Evolutionary conservation across 2,888 invertebrate genomes (phyloP), one percentile per base, ranked within the genome.

Genomic region (Pandemis heparana): DNA sequence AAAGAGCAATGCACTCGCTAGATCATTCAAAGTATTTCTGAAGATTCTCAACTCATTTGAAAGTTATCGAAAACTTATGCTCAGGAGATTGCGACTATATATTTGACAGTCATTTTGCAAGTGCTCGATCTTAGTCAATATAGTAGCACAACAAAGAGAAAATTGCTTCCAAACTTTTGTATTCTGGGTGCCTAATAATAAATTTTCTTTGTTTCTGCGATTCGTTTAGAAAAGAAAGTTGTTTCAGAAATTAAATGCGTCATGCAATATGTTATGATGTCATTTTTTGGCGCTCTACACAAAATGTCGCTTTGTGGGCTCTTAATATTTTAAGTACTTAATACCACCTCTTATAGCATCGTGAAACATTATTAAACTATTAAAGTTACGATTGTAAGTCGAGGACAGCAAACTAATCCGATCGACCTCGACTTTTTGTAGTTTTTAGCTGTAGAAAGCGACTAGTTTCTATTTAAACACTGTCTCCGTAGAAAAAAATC

Each of bases 31-130:
- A 23, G 23, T 18, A 64, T 41, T 63, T 70, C 61, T 39, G 46
- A 64, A 70, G 68, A 74, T 61, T 59, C 32, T 56, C 38, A 65
- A 65, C 65, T 65, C 65, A 65, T 74, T 74, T 53, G 0, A 32
- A 70, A 74, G 60, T 74, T 64, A 64, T 69, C 60, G 61, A 65
- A 61, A 74, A 70, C 65, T 74, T 65, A 51, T 41, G 14, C 69
- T 68, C 39, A 51, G 41, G 38, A 59, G 41, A 69, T 53, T 64
- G 64, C 65, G 64, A 32, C 51, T 69, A 64, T 18, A 43, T 18
- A 65, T 69, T 74, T 69, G 60, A 74, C 64, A 60, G 59, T 61
- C 66, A 43, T 71, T 71, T 23, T 43, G 66, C 65, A 51, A 61
- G 32, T 41, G 23, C 41, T 60, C 32, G 23, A 41, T 18, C 62